Evolutionary conservation across 2,888 invertebrate species (phyloP), one percentile per base, ranked within the genome.

Genomic region (Xestia ashworthii): DNA sequence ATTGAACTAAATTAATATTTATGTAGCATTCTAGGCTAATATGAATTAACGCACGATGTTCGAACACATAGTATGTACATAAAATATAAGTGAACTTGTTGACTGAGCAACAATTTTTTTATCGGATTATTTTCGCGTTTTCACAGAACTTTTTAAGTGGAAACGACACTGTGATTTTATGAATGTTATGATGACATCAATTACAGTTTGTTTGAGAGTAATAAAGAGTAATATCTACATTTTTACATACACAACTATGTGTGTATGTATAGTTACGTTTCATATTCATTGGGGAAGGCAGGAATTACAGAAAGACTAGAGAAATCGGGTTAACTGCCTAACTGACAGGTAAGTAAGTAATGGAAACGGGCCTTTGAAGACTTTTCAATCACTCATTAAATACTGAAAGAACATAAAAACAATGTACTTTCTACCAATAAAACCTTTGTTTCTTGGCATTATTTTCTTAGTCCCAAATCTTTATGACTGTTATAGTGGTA

Each of bases 1-100:
- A 78, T 16, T 38, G 76, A 41, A 14, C 38, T 19, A 19, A 76
- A 76, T 82, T 4, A 60, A 82, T 82, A 76, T 79, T 60, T 76
- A 81, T 41, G 9, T 41, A 12, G 25, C 48, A 38, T 60, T 25
- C 25, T 66, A 53, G 38, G 66, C 32, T 25, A 46, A 60, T 38
- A 65, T 38, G 19, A 58, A 66, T 65, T 32, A 44, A 66, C 65
- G 64, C n/a, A n/a, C n/a, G n/a, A n/a, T n/a, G n/a, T n/a, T n/a
- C 5, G 38, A 38, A 44, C 53, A 58, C 32, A 32, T 32, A 32
- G 25, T 48, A n/a, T 25, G 14, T 41, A 25, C 19, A 5, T 32
- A 46, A 46, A 71, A 71, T 65, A 62, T 80, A 55, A 62, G 19
- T 14, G 5, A n/a, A 44, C 5, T 9, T 53, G 25, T 46, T 46